phyloP scores from a whole-genome alignment of 2,888 invertebrate genomes.

The Acleris emargana region DNA sequence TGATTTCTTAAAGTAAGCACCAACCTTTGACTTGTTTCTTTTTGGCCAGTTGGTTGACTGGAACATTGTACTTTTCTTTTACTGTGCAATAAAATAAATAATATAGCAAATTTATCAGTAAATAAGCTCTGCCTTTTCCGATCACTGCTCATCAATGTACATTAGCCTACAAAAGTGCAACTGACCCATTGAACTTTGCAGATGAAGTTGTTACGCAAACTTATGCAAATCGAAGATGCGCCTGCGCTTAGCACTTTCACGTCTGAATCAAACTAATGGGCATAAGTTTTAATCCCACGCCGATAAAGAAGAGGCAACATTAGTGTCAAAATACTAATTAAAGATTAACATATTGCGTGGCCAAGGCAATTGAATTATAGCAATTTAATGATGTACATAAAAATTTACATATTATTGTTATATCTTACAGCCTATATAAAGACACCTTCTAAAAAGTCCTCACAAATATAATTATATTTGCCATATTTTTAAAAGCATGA shows the following conservation, averaged over 20 bases:
- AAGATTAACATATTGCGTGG: constrained; percentile 22
- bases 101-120: too few relatives aligned
- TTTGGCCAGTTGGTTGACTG: too few relatives aligned
- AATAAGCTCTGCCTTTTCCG: too few relatives aligned
- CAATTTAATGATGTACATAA: constrained; percentile 12
- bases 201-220: constrained; percentile 37
- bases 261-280: constrained; percentile 34
- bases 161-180: constrained; percentile 32
- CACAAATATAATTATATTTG: too few relatives aligned
- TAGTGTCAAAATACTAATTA: constrained; percentile 36
- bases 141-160: constrained; percentile 18
- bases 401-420: constrained; percentile 9
- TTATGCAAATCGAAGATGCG: constrained; percentile 35
- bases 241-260: constrained; percentile 31
- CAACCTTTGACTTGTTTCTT: too few relatives aligned
- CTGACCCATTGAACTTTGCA: constrained; percentile 34
- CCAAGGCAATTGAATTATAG: constrained; percentile 8
- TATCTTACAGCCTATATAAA: too few relatives aligned
- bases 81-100: too few relatives aligned
- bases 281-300: constrained; percentile 22
- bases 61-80: too few relatives aligned
- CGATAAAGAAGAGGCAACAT: constrained; percentile 31
- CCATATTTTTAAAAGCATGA: too few relatives aligned
- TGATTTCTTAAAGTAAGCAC: too few relatives aligned
- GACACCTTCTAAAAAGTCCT: too few relatives aligned